Evolutionary conservation across 1,140 invertebrate species (phyloP), one percentile per base, ranked within the genome.

Genomic region (Nephotettix cincticeps): DNA sequence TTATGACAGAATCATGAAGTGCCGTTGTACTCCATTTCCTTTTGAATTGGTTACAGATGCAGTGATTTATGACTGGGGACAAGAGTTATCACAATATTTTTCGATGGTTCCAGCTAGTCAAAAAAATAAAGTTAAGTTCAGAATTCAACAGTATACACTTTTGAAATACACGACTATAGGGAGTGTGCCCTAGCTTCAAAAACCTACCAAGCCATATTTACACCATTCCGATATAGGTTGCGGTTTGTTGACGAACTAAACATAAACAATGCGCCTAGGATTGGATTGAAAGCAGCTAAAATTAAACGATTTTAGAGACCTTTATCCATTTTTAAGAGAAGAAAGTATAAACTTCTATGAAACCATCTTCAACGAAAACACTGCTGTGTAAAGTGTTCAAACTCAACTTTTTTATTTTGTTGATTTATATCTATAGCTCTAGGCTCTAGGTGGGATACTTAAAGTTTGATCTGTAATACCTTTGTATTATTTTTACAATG

Each of bases 271-370:
- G n/a, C 68, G 23, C 56, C 47, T 21, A 17, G 23, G 23, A 67
- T 69, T 28, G 45, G 45, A 13, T 28, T 56, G 13, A 54, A 51
- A 69, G 28, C 47, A 56, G 47, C 47, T 29, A 69, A 69, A 28
- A 56, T 56, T 13, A 69, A 69, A n/a, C 21, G 43, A 56, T 54
- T 23, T 69, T 45, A n/a, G 28, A 56, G 43, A 27, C 28, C 47
- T 69, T 54, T 56, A 21, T 43, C 47, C 47, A 11, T 28, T 25
- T 21, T 14, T 36, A 14, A 4, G 4, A 36, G 25, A n/a, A 56
- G 68, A 69, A 69, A 47, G 27, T 19, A 4, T 45, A 25, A 13
- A 29, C 27, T 69, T 69, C 47, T 69, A 69, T n/a, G 68, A 56
- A 69, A 21, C 54, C 32, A n/a, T 43, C 28, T 43, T 61, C 6